These are phyloP conservation scores for Alca torda DNA, from an alignment of 2,797 vertebrate genomes.

Conservation along the genomic window DNA sequence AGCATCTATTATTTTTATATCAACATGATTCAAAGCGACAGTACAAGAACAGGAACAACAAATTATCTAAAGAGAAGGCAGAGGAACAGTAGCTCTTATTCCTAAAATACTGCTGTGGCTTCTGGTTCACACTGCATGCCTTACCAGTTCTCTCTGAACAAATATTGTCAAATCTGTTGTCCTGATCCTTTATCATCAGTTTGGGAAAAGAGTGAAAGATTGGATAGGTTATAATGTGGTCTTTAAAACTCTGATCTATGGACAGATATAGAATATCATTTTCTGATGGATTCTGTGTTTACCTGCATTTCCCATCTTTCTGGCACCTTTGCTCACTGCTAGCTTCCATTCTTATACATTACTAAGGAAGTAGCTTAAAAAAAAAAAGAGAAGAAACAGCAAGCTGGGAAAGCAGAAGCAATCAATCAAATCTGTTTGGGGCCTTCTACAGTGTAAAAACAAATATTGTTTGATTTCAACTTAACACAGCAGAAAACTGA, in stretches of 20 bases:
- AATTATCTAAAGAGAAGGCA: neutral
- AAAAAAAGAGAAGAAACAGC: neutral
- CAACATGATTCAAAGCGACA: neutral
- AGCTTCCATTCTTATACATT: neutral
- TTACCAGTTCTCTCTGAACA: neutral
- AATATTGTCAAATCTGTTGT: neutral
- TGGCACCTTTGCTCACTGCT: neutral
- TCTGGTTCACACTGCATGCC: neutral
- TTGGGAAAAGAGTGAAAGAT: neutral
- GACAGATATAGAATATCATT: neutral
- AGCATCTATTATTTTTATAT: neutral
- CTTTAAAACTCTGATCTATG: neutral
- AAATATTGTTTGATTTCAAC: constrained; percentile 40
- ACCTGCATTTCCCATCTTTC: neutral
- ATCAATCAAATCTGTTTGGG: neutral
- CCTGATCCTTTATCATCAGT: neutral
- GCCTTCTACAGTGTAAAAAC: constrained; percentile 20
- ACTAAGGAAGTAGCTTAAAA: neutral
- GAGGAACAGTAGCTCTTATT: neutral
- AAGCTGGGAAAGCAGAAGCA: neutral
- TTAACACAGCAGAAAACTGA: constrained; percentile 20
- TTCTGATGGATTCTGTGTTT: neutral
- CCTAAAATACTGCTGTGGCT: neutral
- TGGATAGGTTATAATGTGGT: neutral
- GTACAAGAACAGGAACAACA: neutral